Evolutionary conservation across 2,888 invertebrate species (phyloP).

Genomic region (Selenia dentaria): DNA sequence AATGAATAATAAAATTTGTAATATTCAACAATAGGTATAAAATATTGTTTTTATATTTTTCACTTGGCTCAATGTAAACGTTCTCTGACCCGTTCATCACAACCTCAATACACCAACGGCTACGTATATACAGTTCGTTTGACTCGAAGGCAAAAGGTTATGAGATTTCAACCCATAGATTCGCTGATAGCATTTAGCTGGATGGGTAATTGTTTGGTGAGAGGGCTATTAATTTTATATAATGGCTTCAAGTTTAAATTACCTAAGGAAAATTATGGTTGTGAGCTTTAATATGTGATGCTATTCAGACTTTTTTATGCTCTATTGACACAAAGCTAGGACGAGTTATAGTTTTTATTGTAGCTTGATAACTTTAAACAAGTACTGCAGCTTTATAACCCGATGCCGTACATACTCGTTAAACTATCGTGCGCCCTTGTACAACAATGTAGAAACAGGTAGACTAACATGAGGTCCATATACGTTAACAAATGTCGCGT

Average conservation of each 20-base stretch:
- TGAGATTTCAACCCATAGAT: constrained; percentile 79
- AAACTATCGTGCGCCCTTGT: too few relatives aligned
- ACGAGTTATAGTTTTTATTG: constrained; percentile 48
- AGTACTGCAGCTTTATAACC: too few relatives aligned
- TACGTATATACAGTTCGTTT: constrained; percentile 52
- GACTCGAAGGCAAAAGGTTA: constrained; percentile 78
- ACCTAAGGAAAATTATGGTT: constrained; percentile 69
- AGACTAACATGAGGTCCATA: constrained; percentile 35
- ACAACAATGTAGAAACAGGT: constrained; percentile 21
- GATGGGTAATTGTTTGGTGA: constrained; percentile 78
- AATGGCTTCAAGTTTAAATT: constrained; percentile 72
- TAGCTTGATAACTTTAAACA: constrained; percentile 22
- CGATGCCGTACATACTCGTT: too few relatives aligned
- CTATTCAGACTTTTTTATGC: constrained; percentile 62
- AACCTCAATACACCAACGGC: constrained; percentile 14
- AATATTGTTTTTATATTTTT: background rate
- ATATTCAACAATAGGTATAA: too few relatives aligned
- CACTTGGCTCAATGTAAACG: constrained; percentile 44
- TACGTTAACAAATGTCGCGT: constrained; percentile 45
- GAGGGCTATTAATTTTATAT: constrained; percentile 75
- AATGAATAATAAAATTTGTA: too few relatives aligned
- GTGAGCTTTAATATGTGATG: constrained; percentile 49
- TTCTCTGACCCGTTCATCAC: constrained; percentile 42
- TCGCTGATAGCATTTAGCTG: constrained; percentile 78
- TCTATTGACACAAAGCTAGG: constrained; percentile 51